Evolutionary conservation across 35 echinoderm and acorn worm species (phyloP), one percentile per base, ranked within the genome.

Genomic region (Eucidaris tribuloides): DNA sequence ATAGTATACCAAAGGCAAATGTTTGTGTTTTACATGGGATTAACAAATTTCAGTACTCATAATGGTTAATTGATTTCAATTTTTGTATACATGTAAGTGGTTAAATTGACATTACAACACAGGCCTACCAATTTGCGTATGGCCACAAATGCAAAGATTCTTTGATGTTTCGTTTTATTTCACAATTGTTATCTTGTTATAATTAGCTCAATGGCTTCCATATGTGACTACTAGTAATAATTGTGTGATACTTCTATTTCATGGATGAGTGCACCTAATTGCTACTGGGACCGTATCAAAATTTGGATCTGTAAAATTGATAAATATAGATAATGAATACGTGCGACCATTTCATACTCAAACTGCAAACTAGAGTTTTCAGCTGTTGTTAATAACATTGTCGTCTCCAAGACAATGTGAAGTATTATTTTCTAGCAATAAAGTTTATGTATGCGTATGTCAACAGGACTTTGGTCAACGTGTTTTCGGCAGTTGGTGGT

Each of bases 381-480:
- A n/a, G n/a, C n/a, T n/a, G n/a, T n/a, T n/a, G n/a, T n/a, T n/a
- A n/a, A n/a, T n/a, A 52, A 52, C 48, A 52, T 52, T 11, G n/a
- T 52, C n/a, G n/a, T 52, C 48, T 52, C 9, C 48, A 52, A 52
- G 9, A n/a, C 9, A 52, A 11, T 11, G 48, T 52, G 48, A 52
- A 11, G 9, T 52, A n/a, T 52, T 52, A n/a, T 52, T 52, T 52
- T 52, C n/a, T 52, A 66, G 2, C 30, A 2, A 7, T 32, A 15
- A 40, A 6, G 33, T 33, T 27, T 70, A 0, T 19, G 28, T 7
- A 20, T 39, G 13, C 35, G 28, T 7, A 20, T 39, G 13, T 14
- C 66, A 41, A 42, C 25, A 99, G 96, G 84, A 81, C 3, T 99
- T 81, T 81, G 96, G 90, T 36, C 62, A 87, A 46, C 87, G 91